Conservation (phyloP, 2,113 vertebrate species). For the Australoheros scitulus region DNA sequence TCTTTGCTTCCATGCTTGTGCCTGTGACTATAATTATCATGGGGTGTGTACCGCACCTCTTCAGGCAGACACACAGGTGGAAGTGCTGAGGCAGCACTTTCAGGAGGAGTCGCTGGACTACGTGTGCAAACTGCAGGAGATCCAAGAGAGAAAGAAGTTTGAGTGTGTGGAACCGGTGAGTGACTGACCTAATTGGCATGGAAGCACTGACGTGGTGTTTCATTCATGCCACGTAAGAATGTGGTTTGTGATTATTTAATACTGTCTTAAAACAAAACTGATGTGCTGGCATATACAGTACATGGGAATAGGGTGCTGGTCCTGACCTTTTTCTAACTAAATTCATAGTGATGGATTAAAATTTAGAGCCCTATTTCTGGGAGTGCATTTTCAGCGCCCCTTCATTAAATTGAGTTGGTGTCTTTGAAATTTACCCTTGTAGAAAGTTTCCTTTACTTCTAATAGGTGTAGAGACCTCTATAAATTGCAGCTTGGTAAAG, state of each 20-base stretch:
- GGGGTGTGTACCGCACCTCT: conserved; percentile 43
- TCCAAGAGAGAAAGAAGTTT: conserved; percentile 98
- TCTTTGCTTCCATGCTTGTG: neutral
- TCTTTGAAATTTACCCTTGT: neutral
- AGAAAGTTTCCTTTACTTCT: neutral
- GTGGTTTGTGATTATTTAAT: neutral
- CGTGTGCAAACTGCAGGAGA: conserved; percentile 95
- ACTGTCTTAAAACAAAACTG: neutral
- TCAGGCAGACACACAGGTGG: conserved; percentile 92
- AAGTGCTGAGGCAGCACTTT: conserved; percentile 89
- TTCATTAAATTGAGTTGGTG: neutral
- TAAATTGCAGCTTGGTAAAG: neutral
- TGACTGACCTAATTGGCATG: conserved; percentile 34
- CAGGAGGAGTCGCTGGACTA: conserved; percentile 96
- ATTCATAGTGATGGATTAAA: neutral
- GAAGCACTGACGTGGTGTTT: neutral
- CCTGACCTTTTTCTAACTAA: no score
- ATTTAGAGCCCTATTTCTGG: neutral
- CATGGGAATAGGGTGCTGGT: neutral
- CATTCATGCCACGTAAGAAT: neutral
- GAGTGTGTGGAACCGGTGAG: conserved; percentile 99
- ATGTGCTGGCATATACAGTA: neutral
- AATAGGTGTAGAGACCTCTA: neutral
- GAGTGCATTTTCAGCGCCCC: neutral
- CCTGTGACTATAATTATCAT: conserved; percentile 33